These are phyloP conservation scores for Drosophila ochracea DNA, from an alignment of 2,888 invertebrate genomes.

Conservation along the genomic window DNA sequence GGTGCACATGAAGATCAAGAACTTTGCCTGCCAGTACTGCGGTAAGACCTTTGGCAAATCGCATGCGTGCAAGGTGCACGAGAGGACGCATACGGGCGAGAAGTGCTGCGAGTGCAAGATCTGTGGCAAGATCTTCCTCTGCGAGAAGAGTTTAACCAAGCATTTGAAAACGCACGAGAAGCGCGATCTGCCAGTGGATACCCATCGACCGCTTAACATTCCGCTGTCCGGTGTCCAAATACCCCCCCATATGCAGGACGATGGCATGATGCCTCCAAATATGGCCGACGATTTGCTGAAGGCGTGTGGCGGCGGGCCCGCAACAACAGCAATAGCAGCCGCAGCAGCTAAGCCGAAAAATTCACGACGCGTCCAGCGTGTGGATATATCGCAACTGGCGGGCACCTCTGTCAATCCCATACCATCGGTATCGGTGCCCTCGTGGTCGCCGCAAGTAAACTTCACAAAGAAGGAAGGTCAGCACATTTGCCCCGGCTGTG, in stretches of 20 bases:
- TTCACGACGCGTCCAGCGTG: conserved; percentile 81
- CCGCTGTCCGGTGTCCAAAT: conserved; percentile 51
- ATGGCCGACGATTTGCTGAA: conserved; percentile 80
- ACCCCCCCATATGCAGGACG: conserved; percentile 38
- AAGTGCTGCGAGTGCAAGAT: conserved; percentile 83
- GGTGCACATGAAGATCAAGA: conserved; percentile 82
- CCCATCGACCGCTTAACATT: conserved; percentile 74
- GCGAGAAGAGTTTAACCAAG: conserved; percentile 82
- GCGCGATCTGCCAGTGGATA: conserved; percentile 74
- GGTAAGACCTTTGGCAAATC: conserved; percentile 83
- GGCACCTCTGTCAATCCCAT: conserved; percentile 83
- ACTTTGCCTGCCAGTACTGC: conserved; percentile 82
- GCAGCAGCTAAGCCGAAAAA: conserved; percentile 78
- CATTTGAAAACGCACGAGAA: conserved; percentile 83
- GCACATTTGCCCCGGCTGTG: conserved; percentile 83
- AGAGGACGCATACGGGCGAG: conserved; percentile 82
- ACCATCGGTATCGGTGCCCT: conserved; percentile 81
- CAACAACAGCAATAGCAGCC: conserved; percentile 18
- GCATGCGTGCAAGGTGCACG: conserved; percentile 83
- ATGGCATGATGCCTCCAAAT: conserved; percentile 56
- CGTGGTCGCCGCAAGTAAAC: conserved; percentile 83
- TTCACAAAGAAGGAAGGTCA: conserved; percentile 84
- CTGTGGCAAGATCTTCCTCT: conserved; percentile 82
- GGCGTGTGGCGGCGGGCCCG: conserved; percentile 70
- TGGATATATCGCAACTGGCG: conserved; percentile 81